A percentile compares a stretch with the other conserved stretches of the same genome.
Evolutionary conservation across 2,888 invertebrate species (phyloP).

Genomic region (Ophioninae sp.): DNA sequence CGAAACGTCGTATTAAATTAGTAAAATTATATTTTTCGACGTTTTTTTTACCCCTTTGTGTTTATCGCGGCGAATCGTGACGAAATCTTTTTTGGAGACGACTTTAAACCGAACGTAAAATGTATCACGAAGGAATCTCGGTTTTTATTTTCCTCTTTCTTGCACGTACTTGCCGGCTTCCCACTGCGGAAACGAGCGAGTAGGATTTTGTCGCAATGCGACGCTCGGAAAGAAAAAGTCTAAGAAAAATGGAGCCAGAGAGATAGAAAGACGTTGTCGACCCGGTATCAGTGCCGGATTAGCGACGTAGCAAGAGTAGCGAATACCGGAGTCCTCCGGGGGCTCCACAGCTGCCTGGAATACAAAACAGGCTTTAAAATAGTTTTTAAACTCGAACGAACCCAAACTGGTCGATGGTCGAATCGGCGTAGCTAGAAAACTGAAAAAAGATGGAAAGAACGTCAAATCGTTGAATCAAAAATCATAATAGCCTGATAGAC

Average conservation of each 20-base stretch:
- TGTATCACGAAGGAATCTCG: slow-evolving; percentile 54
- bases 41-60: neutral
- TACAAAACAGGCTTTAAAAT: no score
- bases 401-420: no score
- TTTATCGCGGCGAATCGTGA: slow-evolving; percentile 30
- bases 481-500: no score
- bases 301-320: no score
- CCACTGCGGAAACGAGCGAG: slow-evolving; percentile 56
- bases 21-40: slow-evolving; percentile 50
- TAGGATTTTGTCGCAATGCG: slow-evolving; percentile 65
- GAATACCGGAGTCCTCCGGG: no score
- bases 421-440: no score
- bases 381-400: no score
- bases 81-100: slow-evolving; percentile 20
- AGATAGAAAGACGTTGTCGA: neutral
- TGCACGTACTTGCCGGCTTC: slow-evolving; percentile 9
- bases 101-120: slow-evolving; percentile 57
- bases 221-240: slow-evolving; percentile 47
- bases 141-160: slow-evolving; percentile 21
- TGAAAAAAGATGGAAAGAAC: no score
- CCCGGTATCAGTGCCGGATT: no score
- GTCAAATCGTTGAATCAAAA: no score
- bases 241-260: neutral
- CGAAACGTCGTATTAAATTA: no score
- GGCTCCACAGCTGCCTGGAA: no score